Evolutionary conservation across 2,113 vertebrate genomes (phyloP).

Genomic region (Porphyrio hochstetteri): DNA sequence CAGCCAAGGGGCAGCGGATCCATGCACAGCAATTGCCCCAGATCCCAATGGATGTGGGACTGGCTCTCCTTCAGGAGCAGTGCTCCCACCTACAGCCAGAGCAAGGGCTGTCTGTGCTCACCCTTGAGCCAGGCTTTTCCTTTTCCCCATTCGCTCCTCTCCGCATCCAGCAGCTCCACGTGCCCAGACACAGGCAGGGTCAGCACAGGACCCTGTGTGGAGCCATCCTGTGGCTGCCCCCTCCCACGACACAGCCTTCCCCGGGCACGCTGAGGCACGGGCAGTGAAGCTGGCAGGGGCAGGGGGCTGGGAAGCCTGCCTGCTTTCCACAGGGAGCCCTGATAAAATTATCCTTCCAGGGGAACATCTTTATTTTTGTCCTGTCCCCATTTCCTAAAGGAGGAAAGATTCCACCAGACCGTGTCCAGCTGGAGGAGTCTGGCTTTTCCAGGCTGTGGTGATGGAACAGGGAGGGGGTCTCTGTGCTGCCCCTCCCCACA

Average conservation of each 20-base stretch:
- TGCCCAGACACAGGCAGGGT: accelerated
- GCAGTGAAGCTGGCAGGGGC: neutral
- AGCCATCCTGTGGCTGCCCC: neutral
- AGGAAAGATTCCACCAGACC: neutral
- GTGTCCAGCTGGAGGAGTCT: neutral
- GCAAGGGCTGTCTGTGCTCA: neutral
- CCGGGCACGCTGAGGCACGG: accelerated
- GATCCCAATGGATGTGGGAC: neutral
- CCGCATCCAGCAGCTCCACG: accelerated
- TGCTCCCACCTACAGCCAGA: neutral
- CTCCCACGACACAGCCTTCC: neutral
- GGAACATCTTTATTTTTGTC: conserved; percentile 11
- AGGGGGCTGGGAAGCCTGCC: neutral
- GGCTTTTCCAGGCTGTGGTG: neutral
- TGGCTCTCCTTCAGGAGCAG: neutral
- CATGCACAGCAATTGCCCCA: neutral
- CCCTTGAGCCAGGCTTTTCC: neutral
- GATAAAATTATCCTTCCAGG: neutral
- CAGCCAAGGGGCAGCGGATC: neutral
- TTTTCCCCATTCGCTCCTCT: neutral
- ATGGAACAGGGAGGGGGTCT: neutral
- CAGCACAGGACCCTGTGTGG: accelerated
- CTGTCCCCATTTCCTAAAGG: neutral
- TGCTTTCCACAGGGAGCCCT: neutral
- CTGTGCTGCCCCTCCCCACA: neutral